Evolutionary conservation across 2,888 invertebrate genomes (phyloP), one percentile per base, ranked within the genome.

Genomic region (Tyria jacobaeae): DNA sequence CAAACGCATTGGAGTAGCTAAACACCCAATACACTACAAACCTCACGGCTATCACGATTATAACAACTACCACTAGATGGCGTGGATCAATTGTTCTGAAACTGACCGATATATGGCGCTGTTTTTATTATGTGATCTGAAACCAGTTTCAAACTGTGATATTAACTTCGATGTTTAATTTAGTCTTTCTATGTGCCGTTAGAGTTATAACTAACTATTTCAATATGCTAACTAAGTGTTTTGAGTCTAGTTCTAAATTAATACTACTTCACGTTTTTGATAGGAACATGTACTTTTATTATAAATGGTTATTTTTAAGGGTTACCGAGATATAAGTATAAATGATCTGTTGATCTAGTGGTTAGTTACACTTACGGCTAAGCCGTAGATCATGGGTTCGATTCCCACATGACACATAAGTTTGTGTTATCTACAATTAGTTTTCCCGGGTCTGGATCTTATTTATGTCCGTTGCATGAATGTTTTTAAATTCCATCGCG

Each of bases 1-100:
- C 66, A 94, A 92, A 78, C 89, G 91, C 71, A 87, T 94, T 55
- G 94, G 94, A 21, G 89, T 92, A 66, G 92, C 93, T 15, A 84
- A 89, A 69, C 94, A 94, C 71, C 92, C 94, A 76, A 85, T 89
- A 63, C 89, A 94, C 76, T 71, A 79, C 60, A 80, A 82, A 25
- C 82, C 83, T 57, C 81, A 86, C 66, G 83, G 86, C 39, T 80
- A 77, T 50, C 76, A 79, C 67, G 87, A 85, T 77, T 86, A 89
- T 77, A 83, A 87, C 74, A 84, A 88, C 0, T 85, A 91, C 78
- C 89, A 94, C 87, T 94, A 94, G 91, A 89, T 89, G 86, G 80
- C 84, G 76, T 68, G 80, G 25, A 47, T 34, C 37, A 57, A 64
- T 76, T 78, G 73, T 81, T 76, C 49, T 56, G 27, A 52, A 55